phyloP scores from a whole-genome alignment of 2,888 invertebrate species.

The Nasonovia ribisnigri region DNA sequence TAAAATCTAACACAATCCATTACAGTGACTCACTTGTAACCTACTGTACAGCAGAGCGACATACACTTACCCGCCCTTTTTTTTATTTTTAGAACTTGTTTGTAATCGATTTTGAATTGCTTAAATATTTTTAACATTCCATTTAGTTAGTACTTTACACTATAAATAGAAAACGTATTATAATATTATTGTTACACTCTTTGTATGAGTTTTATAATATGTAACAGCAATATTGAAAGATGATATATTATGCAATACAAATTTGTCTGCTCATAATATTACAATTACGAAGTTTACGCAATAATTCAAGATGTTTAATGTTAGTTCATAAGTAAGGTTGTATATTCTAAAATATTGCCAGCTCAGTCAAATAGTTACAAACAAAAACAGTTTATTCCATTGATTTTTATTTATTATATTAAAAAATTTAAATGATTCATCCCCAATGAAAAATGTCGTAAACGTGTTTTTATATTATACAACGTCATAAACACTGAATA shows the following conservation, averaged over 20 bases:
- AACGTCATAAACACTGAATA: neutral
- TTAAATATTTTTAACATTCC: neutral
- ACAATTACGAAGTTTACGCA: neutral
- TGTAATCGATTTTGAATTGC: neutral
- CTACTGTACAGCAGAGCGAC: too few species aligned
- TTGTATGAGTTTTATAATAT: too few species aligned
- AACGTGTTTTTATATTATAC: neutral
- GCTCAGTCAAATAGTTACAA: neutral
- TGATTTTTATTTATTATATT: neutral
- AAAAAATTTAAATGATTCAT: neutral
- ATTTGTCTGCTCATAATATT: neutral
- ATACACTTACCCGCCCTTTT: too few species aligned
- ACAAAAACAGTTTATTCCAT: neutral
- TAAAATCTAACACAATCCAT: too few species aligned
- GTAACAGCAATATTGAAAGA: neutral
- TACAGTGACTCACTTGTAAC: too few species aligned
- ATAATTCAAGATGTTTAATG: neutral
- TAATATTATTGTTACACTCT: neutral
- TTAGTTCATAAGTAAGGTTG: neutral
- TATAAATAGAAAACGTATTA: neutral
- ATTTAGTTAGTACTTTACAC: neutral
- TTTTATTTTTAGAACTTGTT: neutral
- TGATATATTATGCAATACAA: neutral
- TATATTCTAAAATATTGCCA: neutral
- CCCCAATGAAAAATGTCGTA: neutral